A percentile compares a stretch with the other conserved stretches of the same genome.
Evolutionary conservation across 2,797 vertebrate species (phyloP).

Genomic region (Syngnathus acus): DNA sequence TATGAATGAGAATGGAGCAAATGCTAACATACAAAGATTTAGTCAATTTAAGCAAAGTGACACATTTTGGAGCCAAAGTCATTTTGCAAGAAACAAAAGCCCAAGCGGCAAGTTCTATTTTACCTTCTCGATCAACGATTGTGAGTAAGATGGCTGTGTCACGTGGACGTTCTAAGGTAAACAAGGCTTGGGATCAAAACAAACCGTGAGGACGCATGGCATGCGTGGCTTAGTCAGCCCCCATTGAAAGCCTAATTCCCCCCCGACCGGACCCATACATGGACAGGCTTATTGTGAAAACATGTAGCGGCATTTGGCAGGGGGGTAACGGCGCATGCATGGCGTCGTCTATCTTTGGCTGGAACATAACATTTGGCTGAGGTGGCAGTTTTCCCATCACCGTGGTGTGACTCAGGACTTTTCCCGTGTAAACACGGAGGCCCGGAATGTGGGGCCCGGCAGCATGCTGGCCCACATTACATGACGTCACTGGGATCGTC

Average conservation of each 20-base stretch:
- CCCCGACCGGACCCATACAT: slow-evolving; percentile 55
- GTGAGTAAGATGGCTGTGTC: background rate
- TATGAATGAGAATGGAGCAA: background rate
- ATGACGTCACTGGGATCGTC: slow-evolving; percentile 1
- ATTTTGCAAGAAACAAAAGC: no score
- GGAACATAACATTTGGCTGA: slow-evolving; percentile 66
- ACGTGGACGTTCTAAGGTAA: slow-evolving; percentile 46
- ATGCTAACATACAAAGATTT: background rate
- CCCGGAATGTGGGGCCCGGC: slow-evolving; percentile 10
- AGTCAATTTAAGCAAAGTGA: no score
- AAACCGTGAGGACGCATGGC: slow-evolving; percentile 56
- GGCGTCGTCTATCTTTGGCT: slow-evolving; percentile 37
- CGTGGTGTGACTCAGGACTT: slow-evolving; percentile 61
- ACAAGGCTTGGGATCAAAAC: slow-evolving; percentile 66
- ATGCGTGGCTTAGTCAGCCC: slow-evolving; percentile 58
- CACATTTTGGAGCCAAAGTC: no score
- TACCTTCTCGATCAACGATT: no score
- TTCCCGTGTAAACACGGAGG: slow-evolving; percentile 61
- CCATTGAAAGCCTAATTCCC: slow-evolving; percentile 72
- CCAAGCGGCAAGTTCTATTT: background rate
- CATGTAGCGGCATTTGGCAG: slow-evolving; percentile 50
- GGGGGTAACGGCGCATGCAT: slow-evolving; percentile 17
- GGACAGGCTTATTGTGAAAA: slow-evolving; percentile 67
- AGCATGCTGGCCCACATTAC: background rate
- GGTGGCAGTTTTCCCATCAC: slow-evolving; percentile 52